Conservation (phyloP, 2,797 vertebrate genomes). For the Masticophis lateralis region DNA sequence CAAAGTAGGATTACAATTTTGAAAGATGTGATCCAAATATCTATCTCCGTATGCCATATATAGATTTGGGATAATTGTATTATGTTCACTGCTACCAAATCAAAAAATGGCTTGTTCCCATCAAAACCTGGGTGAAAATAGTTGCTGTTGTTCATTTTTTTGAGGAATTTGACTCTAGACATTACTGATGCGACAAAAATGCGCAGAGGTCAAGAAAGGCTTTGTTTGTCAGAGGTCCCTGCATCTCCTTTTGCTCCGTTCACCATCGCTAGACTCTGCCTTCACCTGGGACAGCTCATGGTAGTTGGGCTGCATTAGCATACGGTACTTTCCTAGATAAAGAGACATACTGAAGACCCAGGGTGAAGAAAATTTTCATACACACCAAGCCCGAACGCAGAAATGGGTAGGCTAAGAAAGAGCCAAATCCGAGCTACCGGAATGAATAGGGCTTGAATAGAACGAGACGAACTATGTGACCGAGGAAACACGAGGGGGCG, state of each 20-base stretch:
- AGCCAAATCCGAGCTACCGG: not conserved
- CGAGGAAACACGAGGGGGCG: slow-evolving; percentile 54
- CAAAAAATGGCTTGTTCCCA: not conserved
- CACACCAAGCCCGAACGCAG: not conserved
- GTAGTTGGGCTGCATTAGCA: not conserved
- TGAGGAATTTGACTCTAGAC: slow-evolving; percentile 12
- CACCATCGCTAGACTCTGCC: not conserved
- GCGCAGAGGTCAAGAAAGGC: not conserved
- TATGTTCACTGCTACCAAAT: not conserved
- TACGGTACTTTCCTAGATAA: not conserved
- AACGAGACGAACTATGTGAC: not conserved
- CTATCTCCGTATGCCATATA: not conserved
- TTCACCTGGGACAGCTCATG: not conserved
- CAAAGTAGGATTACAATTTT: not conserved
- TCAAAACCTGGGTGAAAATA: slow-evolving; percentile 36
- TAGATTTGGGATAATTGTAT: not conserved
- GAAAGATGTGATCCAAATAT: not conserved
- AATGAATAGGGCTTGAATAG: slow-evolving; percentile 7
- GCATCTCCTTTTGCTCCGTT: not conserved
- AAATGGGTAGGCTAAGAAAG: not conserved
- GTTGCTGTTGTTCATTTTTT: not conserved
- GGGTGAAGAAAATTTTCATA: not conserved
- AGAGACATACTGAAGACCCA: not conserved
- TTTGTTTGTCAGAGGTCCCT: not conserved
- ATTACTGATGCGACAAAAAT: slow-evolving; percentile 39